Evolutionary conservation across 2,113 vertebrate genomes (phyloP), one percentile per base, ranked within the genome.

Genomic region (Cryptotis parvus): DNA sequence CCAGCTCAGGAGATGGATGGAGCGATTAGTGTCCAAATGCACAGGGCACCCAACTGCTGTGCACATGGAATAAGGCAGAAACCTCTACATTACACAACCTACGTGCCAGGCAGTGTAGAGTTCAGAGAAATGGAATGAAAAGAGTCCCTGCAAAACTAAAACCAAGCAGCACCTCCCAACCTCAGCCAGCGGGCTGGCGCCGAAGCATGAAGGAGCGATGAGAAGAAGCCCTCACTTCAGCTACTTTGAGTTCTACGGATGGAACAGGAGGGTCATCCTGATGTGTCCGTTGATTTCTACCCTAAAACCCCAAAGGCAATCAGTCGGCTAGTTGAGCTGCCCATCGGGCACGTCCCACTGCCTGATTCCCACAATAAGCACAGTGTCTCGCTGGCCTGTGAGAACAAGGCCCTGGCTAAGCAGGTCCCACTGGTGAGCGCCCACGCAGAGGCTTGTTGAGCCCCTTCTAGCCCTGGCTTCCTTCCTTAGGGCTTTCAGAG

Each of bases 401-500:
- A 77, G 58, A 81, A 6, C 49, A n/a, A 6, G 20, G 43, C 35
- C 78, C 61, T 31, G 63, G 35, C 4, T 9, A 63, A 78, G 75
- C 35, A 76, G 29, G 69, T 72, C 29, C 3, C 5, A 52, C 43
- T 37, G 83, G 85, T 70, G 16, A 78, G 35, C 70, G 72, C 73
- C 49, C n/a, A 61, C 74, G 26, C 37, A 68, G 45, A 69, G 52
- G 35, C 22, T 24, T 29, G 22, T 43, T 15, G 63, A 58, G 5
- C 18, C 58, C 49, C 45, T 90, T 52, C 41, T 41, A 81, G 18
- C 89, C 31, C 78, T 84, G 73, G 83, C 41, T 79, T 93, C 76
- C 65, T 88, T 41, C 92, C 43, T 93, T 81, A 83, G 76, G 78
- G 49, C 52, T 90, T 91, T 94, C 76, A 66, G 79, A 89, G 91